These are phyloP conservation scores for Apodemia duryi DNA, from an alignment of 2,888 invertebrate genomes.

Conservation along the genomic window DNA sequence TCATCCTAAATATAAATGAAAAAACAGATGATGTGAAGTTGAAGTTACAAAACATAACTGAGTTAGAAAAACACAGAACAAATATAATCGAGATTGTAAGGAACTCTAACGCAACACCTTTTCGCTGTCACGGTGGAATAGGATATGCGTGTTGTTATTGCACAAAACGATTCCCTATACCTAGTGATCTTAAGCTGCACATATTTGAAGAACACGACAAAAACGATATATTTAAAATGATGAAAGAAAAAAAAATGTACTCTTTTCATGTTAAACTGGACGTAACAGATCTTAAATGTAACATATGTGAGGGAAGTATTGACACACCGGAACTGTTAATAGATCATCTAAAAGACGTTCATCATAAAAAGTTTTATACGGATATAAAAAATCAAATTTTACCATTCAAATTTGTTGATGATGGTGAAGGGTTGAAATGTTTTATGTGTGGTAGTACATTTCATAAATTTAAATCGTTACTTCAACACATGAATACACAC, in stretches of 20 bases:
- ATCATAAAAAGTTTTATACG: constrained; percentile 36
- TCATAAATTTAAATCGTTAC: constrained; percentile 59
- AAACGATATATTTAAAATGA: constrained; percentile 30
- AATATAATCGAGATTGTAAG: constrained; percentile 35
- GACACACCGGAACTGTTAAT: constrained; percentile 37
- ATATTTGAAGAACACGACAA: constrained; percentile 33
- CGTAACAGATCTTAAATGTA: constrained; percentile 44
- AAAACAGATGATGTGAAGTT: background rate
- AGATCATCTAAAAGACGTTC: constrained; percentile 39
- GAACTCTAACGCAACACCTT: constrained; percentile 44
- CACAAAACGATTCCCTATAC: constrained; percentile 31
- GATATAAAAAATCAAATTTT: constrained; percentile 48
- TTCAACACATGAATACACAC: constrained; percentile 68
- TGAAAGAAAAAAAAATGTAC: background rate
- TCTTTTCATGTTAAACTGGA: constrained; percentile 40
- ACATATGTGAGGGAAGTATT: constrained; percentile 38
- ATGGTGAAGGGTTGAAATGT: constrained; percentile 46
- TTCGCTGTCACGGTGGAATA: constrained; percentile 34
- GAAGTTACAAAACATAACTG: background rate
- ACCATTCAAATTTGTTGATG: constrained; percentile 46
- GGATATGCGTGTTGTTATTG: constrained; percentile 44
- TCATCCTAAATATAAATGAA: constrained; percentile 16
- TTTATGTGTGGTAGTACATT: constrained; percentile 57
- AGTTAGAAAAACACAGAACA: background rate
- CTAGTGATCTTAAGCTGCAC: constrained; percentile 41